phyloP scores from a whole-genome alignment of 2,113 vertebrate species.

The Nettapus auritus region DNA sequence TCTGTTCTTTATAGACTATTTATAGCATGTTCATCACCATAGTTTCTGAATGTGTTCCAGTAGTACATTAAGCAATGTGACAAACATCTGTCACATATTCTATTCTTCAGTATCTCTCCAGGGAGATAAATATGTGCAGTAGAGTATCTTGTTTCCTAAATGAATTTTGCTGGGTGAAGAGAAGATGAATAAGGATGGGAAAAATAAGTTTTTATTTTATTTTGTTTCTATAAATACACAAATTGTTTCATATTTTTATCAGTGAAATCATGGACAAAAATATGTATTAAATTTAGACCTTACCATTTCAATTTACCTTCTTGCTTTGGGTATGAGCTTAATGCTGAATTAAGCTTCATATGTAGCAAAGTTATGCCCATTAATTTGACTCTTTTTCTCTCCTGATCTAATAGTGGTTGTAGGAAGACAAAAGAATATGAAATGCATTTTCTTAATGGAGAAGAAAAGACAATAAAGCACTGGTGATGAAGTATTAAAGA shows the following conservation, averaged over 20 bases:
- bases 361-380: neutral
- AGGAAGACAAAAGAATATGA: neutral
- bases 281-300: neutral
- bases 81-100: slow-evolving; percentile 49
- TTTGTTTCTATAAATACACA: neutral
- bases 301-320: neutral
- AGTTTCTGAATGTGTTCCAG: slow-evolving; percentile 44
- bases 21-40: slow-evolving; percentile 42
- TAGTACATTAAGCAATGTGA: slow-evolving; percentile 39
- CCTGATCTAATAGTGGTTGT: neutral
- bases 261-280: neutral
- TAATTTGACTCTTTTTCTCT: neutral
- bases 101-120: neutral
- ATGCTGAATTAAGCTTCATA: neutral
- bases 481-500: neutral
- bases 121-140: slow-evolving; percentile 20
- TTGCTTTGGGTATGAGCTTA: neutral
- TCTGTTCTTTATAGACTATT: slow-evolving; percentile 24
- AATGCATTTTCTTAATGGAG: neutral
- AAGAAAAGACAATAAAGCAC: neutral
- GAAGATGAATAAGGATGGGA: neutral
- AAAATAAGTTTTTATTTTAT: neutral
- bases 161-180: slow-evolving; percentile 8
- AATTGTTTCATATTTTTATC: neutral
- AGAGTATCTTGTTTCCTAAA: neutral